Percentiles rank a stretch among this genome's conserved stretches.
Evolutionary conservation across 2,113 vertebrate genomes (phyloP).

Genomic region (Amia ocellicauda): DNA sequence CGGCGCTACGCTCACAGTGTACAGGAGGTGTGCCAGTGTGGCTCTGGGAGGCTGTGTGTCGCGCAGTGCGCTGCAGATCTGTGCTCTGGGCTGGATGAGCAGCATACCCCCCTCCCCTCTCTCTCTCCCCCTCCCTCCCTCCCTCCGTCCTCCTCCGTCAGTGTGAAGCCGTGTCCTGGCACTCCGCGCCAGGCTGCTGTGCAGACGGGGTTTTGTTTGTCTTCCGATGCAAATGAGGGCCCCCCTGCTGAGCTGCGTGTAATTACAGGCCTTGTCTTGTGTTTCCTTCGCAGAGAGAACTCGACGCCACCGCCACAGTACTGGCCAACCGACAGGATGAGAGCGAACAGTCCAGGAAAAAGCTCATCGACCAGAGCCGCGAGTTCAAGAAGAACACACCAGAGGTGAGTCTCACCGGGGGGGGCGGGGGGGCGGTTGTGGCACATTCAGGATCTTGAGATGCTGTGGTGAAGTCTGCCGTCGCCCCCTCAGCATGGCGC

Average conservation of each 20-base stretch:
- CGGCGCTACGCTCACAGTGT: background rate
- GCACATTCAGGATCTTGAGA: background rate
- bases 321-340: slow-evolving; percentile 98
- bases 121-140: background rate
- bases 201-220: slow-evolving; percentile 13
- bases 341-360: slow-evolving; percentile 95
- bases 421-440: background rate
- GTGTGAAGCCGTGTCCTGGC: background rate
- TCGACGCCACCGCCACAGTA: slow-evolving; percentile 92
- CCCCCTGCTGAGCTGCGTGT: slow-evolving; percentile 14
- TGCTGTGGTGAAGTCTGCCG: slow-evolving; percentile 1
- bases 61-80: background rate
- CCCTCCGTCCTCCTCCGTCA: background rate
- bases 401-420: slow-evolving; percentile 77
- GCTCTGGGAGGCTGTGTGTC: background rate
- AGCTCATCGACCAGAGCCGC: slow-evolving; percentile 96
- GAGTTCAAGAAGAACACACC: slow-evolving; percentile 99
- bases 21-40: background rate
- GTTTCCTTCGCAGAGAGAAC: slow-evolving; percentile 81
- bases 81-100: background rate
- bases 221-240: slow-evolving; percentile 25
- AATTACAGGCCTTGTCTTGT: slow-evolving; percentile 17
- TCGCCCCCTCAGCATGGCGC: background rate
- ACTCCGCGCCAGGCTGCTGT: background rate
- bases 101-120: background rate